These are phyloP conservation scores for Zeugodacus cucurbitae DNA, from an alignment of 1,140 invertebrate species.

Conservation along the genomic window DNA sequence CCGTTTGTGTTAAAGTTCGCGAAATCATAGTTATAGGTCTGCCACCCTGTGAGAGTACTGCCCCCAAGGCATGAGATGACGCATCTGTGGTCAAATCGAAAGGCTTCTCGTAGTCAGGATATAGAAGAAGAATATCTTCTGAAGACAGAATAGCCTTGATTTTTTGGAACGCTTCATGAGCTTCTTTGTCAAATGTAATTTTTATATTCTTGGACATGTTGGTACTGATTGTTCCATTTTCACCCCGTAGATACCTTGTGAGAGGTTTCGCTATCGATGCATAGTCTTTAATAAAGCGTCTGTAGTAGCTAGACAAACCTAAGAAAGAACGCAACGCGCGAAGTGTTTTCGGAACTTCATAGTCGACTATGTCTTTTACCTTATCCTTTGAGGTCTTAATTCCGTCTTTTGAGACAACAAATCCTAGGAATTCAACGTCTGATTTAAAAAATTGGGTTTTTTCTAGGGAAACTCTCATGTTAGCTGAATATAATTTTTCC, in stretches of 20 bases:
- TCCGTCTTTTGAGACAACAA: constrained; percentile 34
- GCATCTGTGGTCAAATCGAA: too few relatives aligned
- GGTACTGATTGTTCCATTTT: constrained; percentile 41
- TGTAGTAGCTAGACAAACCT: constrained; percentile 43
- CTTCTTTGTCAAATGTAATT: too few relatives aligned
- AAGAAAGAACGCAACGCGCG: constrained; percentile 43
- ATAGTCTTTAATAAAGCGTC: constrained; percentile 45
- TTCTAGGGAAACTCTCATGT: constrained; percentile 64
- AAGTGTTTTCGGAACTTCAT: constrained; percentile 39
- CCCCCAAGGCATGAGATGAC: too few relatives aligned
- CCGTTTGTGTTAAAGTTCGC: too few relatives aligned
- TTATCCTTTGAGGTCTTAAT: constrained; percentile 47
- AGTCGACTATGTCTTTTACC: constrained; percentile 47
- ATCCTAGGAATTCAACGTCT: constrained; percentile 47
- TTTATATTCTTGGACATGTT: too few relatives aligned
- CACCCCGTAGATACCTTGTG: constrained; percentile 32
- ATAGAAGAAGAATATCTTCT: too few relatives aligned
- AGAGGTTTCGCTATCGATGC: constrained; percentile 43
- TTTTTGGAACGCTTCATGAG: too few relatives aligned
- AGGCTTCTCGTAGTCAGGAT: too few relatives aligned
- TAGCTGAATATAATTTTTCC: constrained; percentile 51
- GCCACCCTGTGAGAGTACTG: too few relatives aligned
- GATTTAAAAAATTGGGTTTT: constrained; percentile 66
- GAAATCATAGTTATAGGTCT: too few relatives aligned
- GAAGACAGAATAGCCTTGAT: too few relatives aligned